Conservation (phyloP, 2,797 vertebrate species). For the Chrosomus eos region DNA sequence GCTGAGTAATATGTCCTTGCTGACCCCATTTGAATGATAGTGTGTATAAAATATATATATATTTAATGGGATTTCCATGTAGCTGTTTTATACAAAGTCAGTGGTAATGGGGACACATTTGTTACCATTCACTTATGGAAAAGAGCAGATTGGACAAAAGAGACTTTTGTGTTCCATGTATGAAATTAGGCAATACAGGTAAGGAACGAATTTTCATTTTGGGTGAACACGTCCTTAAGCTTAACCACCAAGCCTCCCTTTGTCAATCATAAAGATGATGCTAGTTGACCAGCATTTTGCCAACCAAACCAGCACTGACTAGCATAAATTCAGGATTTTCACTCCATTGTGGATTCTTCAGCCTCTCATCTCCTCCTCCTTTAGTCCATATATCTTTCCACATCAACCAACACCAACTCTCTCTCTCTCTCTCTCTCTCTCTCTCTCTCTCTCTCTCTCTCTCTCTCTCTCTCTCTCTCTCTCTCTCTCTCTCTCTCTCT, state of each 20-base stretch:
- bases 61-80: background rate
- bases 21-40: background rate
- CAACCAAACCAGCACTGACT: background rate
- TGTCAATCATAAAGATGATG: background rate
- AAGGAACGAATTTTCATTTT: background rate
- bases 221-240: no score
- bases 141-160: background rate
- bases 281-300: background rate
- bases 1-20: background rate
- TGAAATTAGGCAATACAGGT: background rate
- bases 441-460: conserved; percentile 41
- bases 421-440: conserved; percentile 51
- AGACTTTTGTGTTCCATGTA: background rate
- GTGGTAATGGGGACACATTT: background rate
- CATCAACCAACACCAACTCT: conserved; percentile 29
- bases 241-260: background rate
- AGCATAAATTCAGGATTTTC: conserved; percentile 17
- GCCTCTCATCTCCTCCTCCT: background rate
- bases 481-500: conserved; percentile 53
- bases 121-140: background rate
- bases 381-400: conserved; percentile 10
- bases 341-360: conserved; percentile 16
- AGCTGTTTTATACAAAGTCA: no score
- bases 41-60: background rate
- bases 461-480: conserved; percentile 55